Percentiles rank a stretch among this genome's conserved stretches.
Conservation (phyloP, 2,888 invertebrate species). For the Plebejus anna region DNA sequence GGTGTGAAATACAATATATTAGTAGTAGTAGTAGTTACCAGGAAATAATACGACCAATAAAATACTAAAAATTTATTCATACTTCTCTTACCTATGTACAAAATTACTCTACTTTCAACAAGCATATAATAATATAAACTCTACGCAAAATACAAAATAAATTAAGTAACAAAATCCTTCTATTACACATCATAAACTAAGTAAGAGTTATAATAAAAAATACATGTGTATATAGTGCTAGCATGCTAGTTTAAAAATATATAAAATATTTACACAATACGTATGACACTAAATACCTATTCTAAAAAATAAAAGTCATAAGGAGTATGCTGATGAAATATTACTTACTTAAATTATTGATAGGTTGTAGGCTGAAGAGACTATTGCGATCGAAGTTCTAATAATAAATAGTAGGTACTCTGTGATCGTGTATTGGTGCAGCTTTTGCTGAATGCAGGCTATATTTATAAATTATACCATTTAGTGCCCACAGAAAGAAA, state of each 20-base stretch:
- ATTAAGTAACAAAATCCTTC: slow-evolving; percentile 13
- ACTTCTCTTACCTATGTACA: slow-evolving; percentile 28
- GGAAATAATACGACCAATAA: slow-evolving; percentile 29
- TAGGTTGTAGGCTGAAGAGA: not conserved
- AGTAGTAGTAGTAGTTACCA: not conserved
- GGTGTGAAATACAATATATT: not conserved
- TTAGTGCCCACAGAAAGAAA: too few relatives aligned
- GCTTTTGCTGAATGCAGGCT: too few relatives aligned
- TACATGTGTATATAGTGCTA: not conserved
- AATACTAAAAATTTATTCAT: slow-evolving; percentile 39
- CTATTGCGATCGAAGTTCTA: not conserved
- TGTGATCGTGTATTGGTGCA: too few relatives aligned
- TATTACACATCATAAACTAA: slow-evolving; percentile 8
- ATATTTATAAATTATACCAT: too few relatives aligned
- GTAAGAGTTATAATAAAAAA: not conserved
- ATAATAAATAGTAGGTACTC: too few relatives aligned
- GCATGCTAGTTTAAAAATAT: not conserved
- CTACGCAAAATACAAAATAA: slow-evolving; percentile 21
- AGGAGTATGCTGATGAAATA: not conserved
- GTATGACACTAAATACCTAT: not conserved
- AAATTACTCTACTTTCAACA: slow-evolving; percentile 31
- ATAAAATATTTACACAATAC: not conserved
- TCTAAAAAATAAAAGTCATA: not conserved
- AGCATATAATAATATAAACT: not conserved
- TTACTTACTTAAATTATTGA: not conserved